Conservation (phyloP, 2,888 invertebrate species). For the Pristionchus exspectatus region DNA sequence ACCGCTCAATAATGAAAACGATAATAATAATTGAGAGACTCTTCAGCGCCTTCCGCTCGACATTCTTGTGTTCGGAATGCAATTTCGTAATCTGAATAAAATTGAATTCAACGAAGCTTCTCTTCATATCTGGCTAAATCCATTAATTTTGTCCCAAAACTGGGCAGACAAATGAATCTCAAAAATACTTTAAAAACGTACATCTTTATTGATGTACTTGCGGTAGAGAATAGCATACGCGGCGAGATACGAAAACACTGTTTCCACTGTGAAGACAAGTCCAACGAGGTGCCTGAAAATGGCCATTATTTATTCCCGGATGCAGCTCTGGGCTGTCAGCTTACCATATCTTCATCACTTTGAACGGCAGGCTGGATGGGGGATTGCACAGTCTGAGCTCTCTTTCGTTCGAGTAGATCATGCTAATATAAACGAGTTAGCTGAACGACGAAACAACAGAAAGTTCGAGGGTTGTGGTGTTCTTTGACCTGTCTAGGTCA, state of each 20-base stretch:
- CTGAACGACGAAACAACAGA: no score
- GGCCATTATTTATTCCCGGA: no score
- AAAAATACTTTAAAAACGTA: not conserved
- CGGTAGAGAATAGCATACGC: not conserved
- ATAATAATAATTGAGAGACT: conserved; percentile 18
- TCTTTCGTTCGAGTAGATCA: not conserved
- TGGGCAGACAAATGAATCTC: not conserved
- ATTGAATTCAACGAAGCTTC: no score
- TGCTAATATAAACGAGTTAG: no score
- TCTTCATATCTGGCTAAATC: no score
- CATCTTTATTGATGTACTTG: not conserved
- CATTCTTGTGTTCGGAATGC: not conserved
- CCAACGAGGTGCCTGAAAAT: not conserved
- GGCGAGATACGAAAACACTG: not conserved
- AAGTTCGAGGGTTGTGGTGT: no score
- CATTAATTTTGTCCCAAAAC: no score
- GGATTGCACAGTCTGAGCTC: not conserved
- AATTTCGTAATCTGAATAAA: not conserved
- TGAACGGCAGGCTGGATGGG: not conserved
- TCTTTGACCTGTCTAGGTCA: no score
- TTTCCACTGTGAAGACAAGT: not conserved
- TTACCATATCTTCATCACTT: not conserved
- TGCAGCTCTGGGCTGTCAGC: not conserved
- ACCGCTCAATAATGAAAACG: conserved; percentile 4
- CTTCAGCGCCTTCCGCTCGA: conserved; percentile 28